Evolutionary conservation across 2,888 invertebrate species (phyloP), one percentile per base, ranked within the genome.

Genomic region (Macrostomum cliftonense): DNA sequence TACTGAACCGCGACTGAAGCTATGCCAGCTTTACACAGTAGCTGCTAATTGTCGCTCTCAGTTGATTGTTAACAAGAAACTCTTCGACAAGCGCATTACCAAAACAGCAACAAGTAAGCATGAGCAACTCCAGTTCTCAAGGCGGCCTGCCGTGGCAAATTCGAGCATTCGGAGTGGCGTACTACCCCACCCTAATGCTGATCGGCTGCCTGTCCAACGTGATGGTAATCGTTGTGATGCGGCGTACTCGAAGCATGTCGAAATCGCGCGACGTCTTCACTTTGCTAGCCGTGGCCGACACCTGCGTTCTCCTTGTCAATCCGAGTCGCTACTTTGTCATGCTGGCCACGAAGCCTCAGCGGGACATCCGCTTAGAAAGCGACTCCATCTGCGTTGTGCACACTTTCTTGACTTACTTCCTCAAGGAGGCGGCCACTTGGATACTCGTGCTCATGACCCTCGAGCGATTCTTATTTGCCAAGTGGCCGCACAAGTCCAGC

Each of bases 371-470:
- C 7, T 38, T 20, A 12, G 28, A 17, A 5, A 52, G 17, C 36
- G 36, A 42, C 12, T 28, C 9, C 7, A 2, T 42, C 19, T 51
- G 51, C 44, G 43, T 44, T 19, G 12, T 51, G 12, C 51, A 51
- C 14, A 52, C 51, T 2, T 44, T 51, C 17, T 17, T 16, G 2
- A 42, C 20, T 40, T 51, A 51, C 42, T 17, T 45, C 14, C 38
- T 49, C n/a, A 19, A 45, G 12, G 51, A 51, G 19, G 37, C 37
- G n/a, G 51, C 51, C 2, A 52, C 51, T 17, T 51, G 49, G 50
- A 44, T 51, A 16, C 39, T 51, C 19, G 42, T 43, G 43, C 45
- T 51, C 2, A 21, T 51, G n/a, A 51, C 51, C 2, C 43, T 51
- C 20, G 51, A 51, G 21, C 39, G 51, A 12, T 51, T 40, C 38